These are phyloP conservation scores for Mirza zaza DNA, from an alignment of 2,113 vertebrate species.

Conservation along the genomic window DNA sequence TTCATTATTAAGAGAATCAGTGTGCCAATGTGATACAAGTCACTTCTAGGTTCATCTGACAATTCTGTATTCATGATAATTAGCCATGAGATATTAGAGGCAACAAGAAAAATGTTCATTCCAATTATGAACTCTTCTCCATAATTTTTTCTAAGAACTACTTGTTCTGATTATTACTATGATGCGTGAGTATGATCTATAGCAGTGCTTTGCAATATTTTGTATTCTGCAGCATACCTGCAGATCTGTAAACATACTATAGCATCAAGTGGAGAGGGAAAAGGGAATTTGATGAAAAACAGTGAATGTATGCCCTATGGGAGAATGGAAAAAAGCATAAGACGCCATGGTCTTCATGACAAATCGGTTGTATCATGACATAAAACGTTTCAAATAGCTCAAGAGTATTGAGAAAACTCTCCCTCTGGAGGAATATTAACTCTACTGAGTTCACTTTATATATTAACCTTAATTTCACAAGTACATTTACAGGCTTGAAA, in stretches of 20 bases:
- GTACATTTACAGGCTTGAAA: not conserved
- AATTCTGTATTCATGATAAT: slow-evolving; percentile 63
- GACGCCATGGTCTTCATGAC: slow-evolving; percentile 18
- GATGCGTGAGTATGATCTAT: slow-evolving; percentile 25
- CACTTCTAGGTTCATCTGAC: slow-evolving; percentile 53
- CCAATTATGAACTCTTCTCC: slow-evolving; percentile 56
- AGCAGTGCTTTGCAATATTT: not conserved
- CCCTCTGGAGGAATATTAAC: slow-evolving; percentile 72
- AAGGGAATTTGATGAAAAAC: slow-evolving; percentile 35
- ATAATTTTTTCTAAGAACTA: slow-evolving; percentile 59
- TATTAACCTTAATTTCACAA: slow-evolving; percentile 32
- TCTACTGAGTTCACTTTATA: slow-evolving; percentile 45
- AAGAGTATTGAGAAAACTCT: slow-evolving; percentile 68
- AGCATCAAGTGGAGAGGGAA: slow-evolving; percentile 30
- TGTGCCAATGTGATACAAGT: not conserved
- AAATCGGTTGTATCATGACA: not conserved
- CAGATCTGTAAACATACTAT: not conserved
- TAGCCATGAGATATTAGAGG: slow-evolving; percentile 40
- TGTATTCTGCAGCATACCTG: slow-evolving; percentile 49
- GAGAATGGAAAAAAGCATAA: not conserved
- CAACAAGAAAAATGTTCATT: slow-evolving; percentile 63
- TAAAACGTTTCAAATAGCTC: slow-evolving; percentile 38
- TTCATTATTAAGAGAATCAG: slow-evolving; percentile 42
- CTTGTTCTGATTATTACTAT: slow-evolving; percentile 64
- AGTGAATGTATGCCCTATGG: not conserved